Percentiles rank a stretch among this genome's conserved stretches.
Conservation (phyloP, 2,797 vertebrate species). For the Hemitrygon akajei region DNA sequence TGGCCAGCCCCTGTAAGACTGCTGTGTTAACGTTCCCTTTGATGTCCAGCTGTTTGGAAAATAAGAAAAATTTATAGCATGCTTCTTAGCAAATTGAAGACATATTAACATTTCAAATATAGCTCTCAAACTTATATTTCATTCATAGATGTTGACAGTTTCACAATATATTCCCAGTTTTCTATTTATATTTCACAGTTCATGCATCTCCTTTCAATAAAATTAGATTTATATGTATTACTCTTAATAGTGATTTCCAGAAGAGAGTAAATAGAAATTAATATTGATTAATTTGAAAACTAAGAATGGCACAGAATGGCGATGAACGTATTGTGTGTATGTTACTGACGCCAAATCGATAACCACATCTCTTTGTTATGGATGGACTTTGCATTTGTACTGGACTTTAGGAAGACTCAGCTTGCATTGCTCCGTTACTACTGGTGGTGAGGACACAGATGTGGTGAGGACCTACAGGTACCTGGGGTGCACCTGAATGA, state of each 20-base stretch:
- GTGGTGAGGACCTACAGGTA: too few relatives aligned
- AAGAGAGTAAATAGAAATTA: not conserved
- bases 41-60: constrained; percentile 63
- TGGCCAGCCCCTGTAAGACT: constrained; percentile 68
- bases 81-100: not conserved
- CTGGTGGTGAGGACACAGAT: too few relatives aligned
- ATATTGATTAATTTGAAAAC: not conserved
- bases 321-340: not conserved
- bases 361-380: not conserved
- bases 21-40: constrained; percentile 64
- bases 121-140: not conserved
- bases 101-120: not conserved
- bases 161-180: not conserved
- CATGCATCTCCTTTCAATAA: not conserved
- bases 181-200: not conserved
- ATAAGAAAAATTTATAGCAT: not conserved
- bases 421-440: too few relatives aligned
- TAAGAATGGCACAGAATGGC: not conserved
- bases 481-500: too few relatives aligned
- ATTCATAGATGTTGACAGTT: not conserved
- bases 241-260: not conserved
- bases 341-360: not conserved
- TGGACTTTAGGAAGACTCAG: too few relatives aligned
- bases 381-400: too few relatives aligned
- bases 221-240: not conserved